phyloP scores from a whole-genome alignment of 1,140 invertebrate genomes.

The Drosophila suzukii region DNA sequence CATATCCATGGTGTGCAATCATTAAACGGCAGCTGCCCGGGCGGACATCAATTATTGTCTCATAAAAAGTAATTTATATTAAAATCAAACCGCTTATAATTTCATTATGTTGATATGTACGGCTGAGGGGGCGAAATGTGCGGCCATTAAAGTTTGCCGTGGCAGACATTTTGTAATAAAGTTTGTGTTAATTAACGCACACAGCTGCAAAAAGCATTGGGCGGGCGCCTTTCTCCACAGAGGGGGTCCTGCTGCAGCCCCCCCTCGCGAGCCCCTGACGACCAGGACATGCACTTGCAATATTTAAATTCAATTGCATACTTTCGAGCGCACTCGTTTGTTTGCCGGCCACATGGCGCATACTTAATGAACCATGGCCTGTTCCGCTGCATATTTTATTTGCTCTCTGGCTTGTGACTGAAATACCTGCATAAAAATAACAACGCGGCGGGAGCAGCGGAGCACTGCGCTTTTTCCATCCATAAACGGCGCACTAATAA shows the following conservation, averaged over 20 bases:
- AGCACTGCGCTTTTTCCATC: conserved; percentile 30
- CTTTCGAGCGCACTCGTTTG: conserved; percentile 69
- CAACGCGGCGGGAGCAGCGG: conserved; percentile 1
- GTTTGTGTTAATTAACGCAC: conserved; percentile 80
- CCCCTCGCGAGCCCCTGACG: not conserved
- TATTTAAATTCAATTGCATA: conserved; percentile 83
- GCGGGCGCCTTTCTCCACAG: conserved; percentile 11
- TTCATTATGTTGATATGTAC: conserved; percentile 71
- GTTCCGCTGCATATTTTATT: conserved; percentile 73
- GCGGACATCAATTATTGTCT: conserved; percentile 66
- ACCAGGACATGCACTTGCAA: conserved; percentile 63
- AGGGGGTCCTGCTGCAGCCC: not conserved
- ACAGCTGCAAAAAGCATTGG: conserved; percentile 43
- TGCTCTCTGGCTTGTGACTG: conserved; percentile 41
- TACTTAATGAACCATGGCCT: conserved; percentile 76
- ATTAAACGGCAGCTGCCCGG: conserved; percentile 61
- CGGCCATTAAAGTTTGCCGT: conserved; percentile 59
- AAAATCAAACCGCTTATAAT: conserved; percentile 81
- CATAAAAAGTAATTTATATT: conserved; percentile 81
- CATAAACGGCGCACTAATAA: conserved; percentile 46
- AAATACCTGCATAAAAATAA: conserved; percentile 64
- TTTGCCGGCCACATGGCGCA: conserved; percentile 69
- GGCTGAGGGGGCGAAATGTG: conserved; percentile 24
- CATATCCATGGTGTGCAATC: conserved; percentile 42
- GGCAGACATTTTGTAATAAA: conserved; percentile 74